A percentile compares a stretch with the other conserved stretches of the same genome.
These are phyloP conservation scores for Sinocyclocheilus anshuiensis DNA, from an alignment of 2,113 vertebrate genomes.

Conservation along the genomic window DNA sequence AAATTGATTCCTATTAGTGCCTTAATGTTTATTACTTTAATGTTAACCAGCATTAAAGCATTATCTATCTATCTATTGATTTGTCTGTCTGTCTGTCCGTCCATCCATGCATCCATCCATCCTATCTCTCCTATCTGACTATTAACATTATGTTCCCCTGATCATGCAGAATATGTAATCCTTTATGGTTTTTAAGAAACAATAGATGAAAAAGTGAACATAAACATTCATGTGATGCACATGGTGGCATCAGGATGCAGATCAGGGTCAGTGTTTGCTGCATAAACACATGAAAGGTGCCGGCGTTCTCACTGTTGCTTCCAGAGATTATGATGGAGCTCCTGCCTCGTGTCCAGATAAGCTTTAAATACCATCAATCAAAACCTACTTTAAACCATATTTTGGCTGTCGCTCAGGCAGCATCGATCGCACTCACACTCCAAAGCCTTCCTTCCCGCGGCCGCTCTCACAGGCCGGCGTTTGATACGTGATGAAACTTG, in stretches of 20 bases:
- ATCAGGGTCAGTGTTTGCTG: neutral
- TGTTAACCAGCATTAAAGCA: neutral
- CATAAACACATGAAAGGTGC: constrained; percentile 12
- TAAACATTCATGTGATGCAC: neutral
- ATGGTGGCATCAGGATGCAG: neutral
- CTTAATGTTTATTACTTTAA: neutral
- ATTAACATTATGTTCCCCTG: neutral
- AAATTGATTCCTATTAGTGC: neutral
- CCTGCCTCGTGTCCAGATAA: constrained; percentile 31
- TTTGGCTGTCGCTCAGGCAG: constrained; percentile 32
- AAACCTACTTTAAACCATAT: constrained; percentile 44
- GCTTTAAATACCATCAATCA: constrained; percentile 48
- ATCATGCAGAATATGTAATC: neutral
- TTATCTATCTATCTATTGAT: too few species aligned
- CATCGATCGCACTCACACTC: constrained; percentile 36
- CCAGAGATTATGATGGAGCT: constrained; percentile 44
- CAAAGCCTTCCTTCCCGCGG: constrained; percentile 20
- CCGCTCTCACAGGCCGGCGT: constrained; percentile 56
- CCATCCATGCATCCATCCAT: neutral
- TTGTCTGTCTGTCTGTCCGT: too few species aligned
- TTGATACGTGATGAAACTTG: constrained; percentile 62
- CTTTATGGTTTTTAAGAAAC: neutral
- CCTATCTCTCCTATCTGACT: neutral
- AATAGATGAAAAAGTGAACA: neutral
- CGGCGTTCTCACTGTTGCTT: constrained; percentile 6